Evolutionary conservation across 2,888 invertebrate genomes (phyloP).

Genomic region (Rotaria macrura): DNA sequence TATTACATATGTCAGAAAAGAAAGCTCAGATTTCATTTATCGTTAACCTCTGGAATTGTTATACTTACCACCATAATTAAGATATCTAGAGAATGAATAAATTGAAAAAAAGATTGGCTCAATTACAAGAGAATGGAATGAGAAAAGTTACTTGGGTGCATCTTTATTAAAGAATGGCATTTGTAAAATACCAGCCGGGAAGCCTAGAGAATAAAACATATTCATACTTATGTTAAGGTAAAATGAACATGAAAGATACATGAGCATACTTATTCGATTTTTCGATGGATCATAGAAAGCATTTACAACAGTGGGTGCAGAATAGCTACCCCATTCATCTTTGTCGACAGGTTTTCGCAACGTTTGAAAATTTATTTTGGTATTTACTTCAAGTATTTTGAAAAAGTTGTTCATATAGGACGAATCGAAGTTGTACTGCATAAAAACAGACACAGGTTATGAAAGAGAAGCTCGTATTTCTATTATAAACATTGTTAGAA

Average conservation of each 20-base stretch:
- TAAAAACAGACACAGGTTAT: background rate
- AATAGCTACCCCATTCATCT: slow-evolving; percentile 21
- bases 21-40: too few relatives aligned
- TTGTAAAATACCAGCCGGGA: slow-evolving; percentile 42
- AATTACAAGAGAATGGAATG: too few relatives aligned
- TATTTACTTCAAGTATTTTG: background rate
- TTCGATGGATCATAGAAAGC: slow-evolving; percentile 84
- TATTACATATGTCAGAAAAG: too few relatives aligned
- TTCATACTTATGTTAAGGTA: slow-evolving; percentile 38
- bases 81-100: too few relatives aligned
- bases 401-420: slow-evolving; percentile 22
- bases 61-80: too few relatives aligned
- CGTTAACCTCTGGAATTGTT: too few relatives aligned
- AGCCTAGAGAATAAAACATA: slow-evolving; percentile 39
- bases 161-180: slow-evolving; percentile 42
- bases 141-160: slow-evolving; percentile 37
- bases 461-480: too few relatives aligned
- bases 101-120: too few relatives aligned
- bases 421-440: slow-evolving; percentile 12
- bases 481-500: too few relatives aligned
- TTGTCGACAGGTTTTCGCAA: slow-evolving; percentile 8
- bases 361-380: background rate
- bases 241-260: slow-evolving; percentile 47
- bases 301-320: slow-evolving; percentile 59
- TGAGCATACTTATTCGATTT: slow-evolving; percentile 76